Evolutionary conservation across 2,113 vertebrate species (phyloP).

Genomic region (Heterotilapia buettikoferi): DNA sequence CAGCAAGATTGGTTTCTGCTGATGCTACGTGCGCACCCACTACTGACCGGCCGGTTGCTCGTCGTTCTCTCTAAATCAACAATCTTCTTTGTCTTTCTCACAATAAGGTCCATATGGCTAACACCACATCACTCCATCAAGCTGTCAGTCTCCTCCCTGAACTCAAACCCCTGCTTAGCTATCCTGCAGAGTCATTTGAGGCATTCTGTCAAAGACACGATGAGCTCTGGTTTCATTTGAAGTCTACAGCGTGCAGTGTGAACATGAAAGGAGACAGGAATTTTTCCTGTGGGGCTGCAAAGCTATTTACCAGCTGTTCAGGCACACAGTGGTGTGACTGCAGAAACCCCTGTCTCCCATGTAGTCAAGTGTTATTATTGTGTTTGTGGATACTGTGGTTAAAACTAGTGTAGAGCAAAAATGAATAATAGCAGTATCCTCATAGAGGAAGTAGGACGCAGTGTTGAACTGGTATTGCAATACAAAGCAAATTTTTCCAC

Average conservation of each 20-base stretch:
- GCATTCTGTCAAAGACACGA: not conserved
- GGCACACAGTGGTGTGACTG: not conserved
- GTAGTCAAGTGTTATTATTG: not conserved
- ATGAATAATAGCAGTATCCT: not conserved
- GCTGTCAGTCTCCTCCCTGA: not conserved
- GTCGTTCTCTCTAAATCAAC: not conserved
- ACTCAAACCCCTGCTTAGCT: not conserved
- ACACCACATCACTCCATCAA: not conserved
- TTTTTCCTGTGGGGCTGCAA: constrained; percentile 9
- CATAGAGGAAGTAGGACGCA: not conserved
- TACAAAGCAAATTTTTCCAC: not conserved
- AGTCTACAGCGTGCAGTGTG: not conserved
- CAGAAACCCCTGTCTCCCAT: not conserved
- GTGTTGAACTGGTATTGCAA: not conserved
- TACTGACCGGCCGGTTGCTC: not conserved
- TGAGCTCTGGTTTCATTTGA: constrained; percentile 20
- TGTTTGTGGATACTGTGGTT: not conserved
- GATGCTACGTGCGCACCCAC: not conserved
- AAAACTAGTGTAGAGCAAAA: not conserved
- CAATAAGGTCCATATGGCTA: not conserved
- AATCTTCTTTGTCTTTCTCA: not conserved
- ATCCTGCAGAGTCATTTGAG: constrained; percentile 7
- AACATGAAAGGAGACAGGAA: constrained; percentile 36
- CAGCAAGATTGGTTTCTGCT: not conserved
- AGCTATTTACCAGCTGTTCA: constrained; percentile 20